phyloP scores from a whole-genome alignment of 2,113 vertebrate genomes.

The Quiscalus mexicanus region DNA sequence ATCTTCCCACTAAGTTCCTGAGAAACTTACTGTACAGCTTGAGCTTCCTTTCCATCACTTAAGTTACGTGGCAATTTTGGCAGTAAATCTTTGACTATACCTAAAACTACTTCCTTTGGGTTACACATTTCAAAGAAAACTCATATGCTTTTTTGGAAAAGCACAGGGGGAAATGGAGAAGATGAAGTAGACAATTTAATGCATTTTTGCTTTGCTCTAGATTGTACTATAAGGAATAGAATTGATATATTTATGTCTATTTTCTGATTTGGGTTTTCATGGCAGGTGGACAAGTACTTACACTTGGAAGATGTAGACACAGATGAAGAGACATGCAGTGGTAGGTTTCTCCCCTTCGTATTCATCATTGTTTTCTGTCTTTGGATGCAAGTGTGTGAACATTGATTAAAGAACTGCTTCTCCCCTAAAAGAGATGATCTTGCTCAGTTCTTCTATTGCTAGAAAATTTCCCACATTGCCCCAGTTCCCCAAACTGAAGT shows the following conservation, averaged over 20 bases:
- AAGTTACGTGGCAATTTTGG: background rate
- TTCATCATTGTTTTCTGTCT: background rate
- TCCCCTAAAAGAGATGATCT: background rate
- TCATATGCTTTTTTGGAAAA: background rate
- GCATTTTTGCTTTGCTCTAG: background rate
- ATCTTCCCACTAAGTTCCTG: background rate
- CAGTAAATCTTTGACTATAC: background rate
- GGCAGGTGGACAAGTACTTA: conserved; percentile 69
- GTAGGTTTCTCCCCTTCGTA: conserved; percentile 20
- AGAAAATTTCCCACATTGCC: background rate
- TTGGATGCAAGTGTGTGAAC: background rate
- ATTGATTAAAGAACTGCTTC: background rate
- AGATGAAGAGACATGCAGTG: conserved; percentile 32
- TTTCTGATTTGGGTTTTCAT: background rate
- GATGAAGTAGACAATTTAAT: background rate
- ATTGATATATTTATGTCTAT: background rate
- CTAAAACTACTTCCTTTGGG: conserved; percentile 5
- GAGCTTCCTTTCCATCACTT: background rate
- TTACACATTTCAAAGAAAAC: background rate
- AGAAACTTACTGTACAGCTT: background rate
- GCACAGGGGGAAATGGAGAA: background rate
- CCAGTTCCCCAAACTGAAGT: background rate
- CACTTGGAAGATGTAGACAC: conserved; percentile 58
- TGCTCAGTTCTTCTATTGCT: background rate
- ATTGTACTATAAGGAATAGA: background rate